Base-by-base conservation (phyloP, 2,888 invertebrate species). In the Margaritifera margaritifera region DNA sequence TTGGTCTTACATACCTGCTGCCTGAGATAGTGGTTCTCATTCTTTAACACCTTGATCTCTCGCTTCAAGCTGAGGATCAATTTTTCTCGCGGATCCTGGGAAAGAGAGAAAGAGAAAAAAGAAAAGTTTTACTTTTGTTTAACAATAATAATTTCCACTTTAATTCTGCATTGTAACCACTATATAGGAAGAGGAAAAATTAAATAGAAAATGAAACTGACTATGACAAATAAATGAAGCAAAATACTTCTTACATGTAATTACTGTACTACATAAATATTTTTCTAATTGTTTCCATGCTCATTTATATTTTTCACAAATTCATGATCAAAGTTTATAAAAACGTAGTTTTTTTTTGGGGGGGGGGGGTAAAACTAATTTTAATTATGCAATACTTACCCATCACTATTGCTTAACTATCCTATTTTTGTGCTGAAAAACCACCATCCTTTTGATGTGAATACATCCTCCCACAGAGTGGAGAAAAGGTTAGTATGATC, bases 61-160 rank as follows among this genome's bases (percentile, higher is more conserved):
- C 96, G 92, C 90, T 96, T 96, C 74, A 98, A 89, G 81, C 95
- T 96, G 57, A 97, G 88, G 74, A 98, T 97, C 20, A 97, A 91
- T 5, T 96, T 95, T 88, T 98, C 98, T 75, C 97, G 92, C 0
- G 97, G 96, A 88, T 98, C 97, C 95, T 95, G 84, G 50, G 77
- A 70, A 58, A 79, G 63, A 55, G 52, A 67, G 18, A 58, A 4
- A 42, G 19, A 55, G 5, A 31, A 25, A 25, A 57, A 20, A 31
- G 11, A 5, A 19, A n/a, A 60, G 22, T 50, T 31, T 50, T 50
- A 31, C 25, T 66, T n/a, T 56, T 56, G 20, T n/a, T 11, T 56
- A 15, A 24, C n/a, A 11, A 56, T n/a, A 56, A 56, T 11, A n/a
- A 56, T 56, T 56, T 56, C n/a, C 56, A 55, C 18, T 11, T 22